phyloP scores from a whole-genome alignment of 2,113 vertebrate species.

The Sclerurus mexicanus region DNA sequence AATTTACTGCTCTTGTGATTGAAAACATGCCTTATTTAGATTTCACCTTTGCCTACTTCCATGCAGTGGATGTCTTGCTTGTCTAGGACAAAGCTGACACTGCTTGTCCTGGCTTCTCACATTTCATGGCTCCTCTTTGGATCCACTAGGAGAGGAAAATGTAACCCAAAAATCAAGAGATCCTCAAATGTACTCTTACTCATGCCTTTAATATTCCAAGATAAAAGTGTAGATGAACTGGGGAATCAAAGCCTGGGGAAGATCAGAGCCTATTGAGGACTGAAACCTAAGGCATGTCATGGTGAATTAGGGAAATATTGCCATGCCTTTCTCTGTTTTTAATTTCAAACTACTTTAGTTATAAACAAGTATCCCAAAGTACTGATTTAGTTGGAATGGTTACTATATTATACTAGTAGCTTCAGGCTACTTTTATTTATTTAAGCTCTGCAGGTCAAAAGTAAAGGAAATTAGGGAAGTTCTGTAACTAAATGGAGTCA shows the following conservation, averaged over 20 bases:
- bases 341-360: neutral
- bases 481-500: neutral
- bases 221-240: neutral
- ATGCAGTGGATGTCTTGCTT: neutral
- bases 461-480: neutral
- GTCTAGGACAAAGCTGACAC: slow-evolving; percentile 4
- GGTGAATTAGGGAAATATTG: neutral
- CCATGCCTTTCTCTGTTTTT: neutral
- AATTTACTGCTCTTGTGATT: neutral
- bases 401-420: neutral
- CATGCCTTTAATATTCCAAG: neutral
- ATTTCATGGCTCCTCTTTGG: neutral
- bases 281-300: neutral
- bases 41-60: neutral
- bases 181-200: neutral
- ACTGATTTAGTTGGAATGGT: neutral
- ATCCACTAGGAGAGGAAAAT: slow-evolving; percentile 19
- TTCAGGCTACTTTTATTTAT: neutral
- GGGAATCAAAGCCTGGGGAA: neutral
- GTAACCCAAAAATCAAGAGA: slow-evolving; percentile 42
- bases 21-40: neutral
- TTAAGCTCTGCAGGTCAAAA: neutral
- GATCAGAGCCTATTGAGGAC: neutral
- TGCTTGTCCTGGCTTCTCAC: neutral
- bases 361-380: neutral